These are phyloP conservation scores for Serinus canaria DNA, from an alignment of 2,113 vertebrate species.

Conservation along the genomic window DNA sequence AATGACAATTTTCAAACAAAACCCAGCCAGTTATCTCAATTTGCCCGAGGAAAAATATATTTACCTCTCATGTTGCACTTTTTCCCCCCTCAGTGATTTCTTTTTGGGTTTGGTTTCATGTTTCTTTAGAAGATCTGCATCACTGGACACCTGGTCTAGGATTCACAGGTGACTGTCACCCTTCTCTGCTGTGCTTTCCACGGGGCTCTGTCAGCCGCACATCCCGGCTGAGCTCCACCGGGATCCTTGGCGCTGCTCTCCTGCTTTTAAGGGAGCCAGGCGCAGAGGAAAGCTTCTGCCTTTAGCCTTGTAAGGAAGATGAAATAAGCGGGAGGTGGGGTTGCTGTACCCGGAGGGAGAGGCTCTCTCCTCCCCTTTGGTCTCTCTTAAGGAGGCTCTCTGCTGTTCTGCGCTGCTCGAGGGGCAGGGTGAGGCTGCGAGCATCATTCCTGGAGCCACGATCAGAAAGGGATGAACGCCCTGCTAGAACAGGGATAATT, in stretches of 20 bases:
- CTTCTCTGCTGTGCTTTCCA: not conserved
- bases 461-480: accelerated
- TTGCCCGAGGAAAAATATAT: not conserved
- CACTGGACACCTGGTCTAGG: not conserved
- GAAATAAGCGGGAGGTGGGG: conserved; percentile 59
- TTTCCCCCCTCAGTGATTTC: not conserved
- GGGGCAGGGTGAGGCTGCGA: not conserved
- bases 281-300: conserved; percentile 3
- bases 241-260: not conserved
- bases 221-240: not conserved
- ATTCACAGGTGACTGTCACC: not conserved
- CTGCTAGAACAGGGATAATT: not conserved
- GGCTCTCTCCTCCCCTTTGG: conserved; percentile 37
- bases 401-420: accelerated
- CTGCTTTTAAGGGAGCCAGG: not conserved
- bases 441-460: accelerated
- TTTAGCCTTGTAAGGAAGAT: conserved; percentile 71
- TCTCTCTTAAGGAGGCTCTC: conserved; percentile 61
- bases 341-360: not conserved
- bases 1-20: not conserved
- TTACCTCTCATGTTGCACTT: conserved; percentile 20
- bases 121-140: not conserved
- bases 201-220: not conserved
- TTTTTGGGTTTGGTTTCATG: not conserved
- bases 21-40: not conserved